Evolutionary conservation across 2,888 invertebrate species (phyloP), one percentile per base, ranked within the genome.

Genomic region (Dasypogon diadema): DNA sequence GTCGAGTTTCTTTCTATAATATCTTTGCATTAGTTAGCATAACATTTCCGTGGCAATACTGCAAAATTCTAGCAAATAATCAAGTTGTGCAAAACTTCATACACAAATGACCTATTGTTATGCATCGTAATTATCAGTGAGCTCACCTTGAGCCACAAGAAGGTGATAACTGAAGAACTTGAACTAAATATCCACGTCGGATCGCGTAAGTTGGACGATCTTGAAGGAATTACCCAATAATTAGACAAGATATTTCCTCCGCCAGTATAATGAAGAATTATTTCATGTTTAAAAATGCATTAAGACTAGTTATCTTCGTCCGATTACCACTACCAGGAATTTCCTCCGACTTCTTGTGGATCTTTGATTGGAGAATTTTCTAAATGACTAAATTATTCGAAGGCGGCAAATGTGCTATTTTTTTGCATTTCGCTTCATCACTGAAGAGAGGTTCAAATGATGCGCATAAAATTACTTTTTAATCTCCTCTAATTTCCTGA

Each of bases 71-170:
- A 16, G 3, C n/a, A 55, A 22, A 16, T 26, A 26, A 56, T 55
- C 8, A 58, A n/a, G n/a, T n/a, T n/a, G n/a, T n/a, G n/a, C n/a
- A 60, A 60, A 60, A 60, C 4, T 60, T 18, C n/a, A 16, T n/a
- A 10, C 12, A 34, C 37, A 60, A 60, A 60, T 60, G 34, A 60
- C 60, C 60, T 37, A 60, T 60, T 60, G 60, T 60, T 60, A 37
- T 37, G 37, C 18, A 18, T 1, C 16, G 37, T 37, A 60, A 60
- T 60, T 60, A 60, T 60, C 60, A 37, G 14, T 18, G 18, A 10
- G 37, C 37, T 60, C 34, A 60, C 60, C 60, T 18, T 60, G 60
- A 21, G 21, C 21, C 37, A 34, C 18, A 18, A 14, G 37, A 60
- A 60, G 60, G 37, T 37, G 37, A 60, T 60, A 60, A 18, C 37